These are phyloP conservation scores for Cecropterus lyciades DNA, from an alignment of 1,140 invertebrate species.

Conservation along the genomic window DNA sequence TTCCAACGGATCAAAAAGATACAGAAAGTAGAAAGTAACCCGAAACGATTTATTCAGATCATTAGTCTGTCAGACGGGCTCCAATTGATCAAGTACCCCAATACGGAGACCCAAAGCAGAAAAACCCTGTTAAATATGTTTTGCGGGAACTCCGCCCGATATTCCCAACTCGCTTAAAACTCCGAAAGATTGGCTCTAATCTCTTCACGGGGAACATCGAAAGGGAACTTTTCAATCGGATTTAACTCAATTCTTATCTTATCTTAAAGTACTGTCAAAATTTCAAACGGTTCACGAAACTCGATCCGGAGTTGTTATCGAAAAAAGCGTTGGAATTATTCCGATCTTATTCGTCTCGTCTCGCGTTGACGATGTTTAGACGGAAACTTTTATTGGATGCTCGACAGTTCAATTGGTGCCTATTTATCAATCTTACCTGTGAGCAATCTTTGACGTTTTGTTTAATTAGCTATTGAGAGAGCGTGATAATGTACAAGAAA, in stretches of 20 bases:
- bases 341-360: slow-evolving; percentile 15
- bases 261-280: slow-evolving; percentile 45
- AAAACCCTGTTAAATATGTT: slow-evolving; percentile 41
- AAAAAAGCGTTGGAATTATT: slow-evolving; percentile 29
- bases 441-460: neutral
- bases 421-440: slow-evolving; percentile 9
- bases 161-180: slow-evolving; percentile 40
- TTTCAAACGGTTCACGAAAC: slow-evolving; percentile 33
- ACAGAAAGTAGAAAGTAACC: slow-evolving; percentile 13
- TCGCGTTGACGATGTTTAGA: slow-evolving; percentile 12
- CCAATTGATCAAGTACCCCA: slow-evolving; percentile 25
- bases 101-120: slow-evolving; percentile 17
- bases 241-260: slow-evolving; percentile 47
- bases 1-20: slow-evolving; percentile 3
- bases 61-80: slow-evolving; percentile 29
- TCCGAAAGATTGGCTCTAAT: slow-evolving; percentile 43
- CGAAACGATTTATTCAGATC: slow-evolving; percentile 32
- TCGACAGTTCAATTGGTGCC: slow-evolving; percentile 5
- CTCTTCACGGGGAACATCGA: slow-evolving; percentile 41
- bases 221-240: slow-evolving; percentile 47
- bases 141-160: slow-evolving; percentile 27
- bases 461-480: neutral
- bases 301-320: slow-evolving; percentile 32
- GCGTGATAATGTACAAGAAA: too few relatives aligned
- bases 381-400: slow-evolving; percentile 25